Percentiles rank a stretch among this genome's conserved stretches.
phyloP scores from a whole-genome alignment of 2,888 invertebrate genomes.

The Xanthorhoe spadicearia region DNA sequence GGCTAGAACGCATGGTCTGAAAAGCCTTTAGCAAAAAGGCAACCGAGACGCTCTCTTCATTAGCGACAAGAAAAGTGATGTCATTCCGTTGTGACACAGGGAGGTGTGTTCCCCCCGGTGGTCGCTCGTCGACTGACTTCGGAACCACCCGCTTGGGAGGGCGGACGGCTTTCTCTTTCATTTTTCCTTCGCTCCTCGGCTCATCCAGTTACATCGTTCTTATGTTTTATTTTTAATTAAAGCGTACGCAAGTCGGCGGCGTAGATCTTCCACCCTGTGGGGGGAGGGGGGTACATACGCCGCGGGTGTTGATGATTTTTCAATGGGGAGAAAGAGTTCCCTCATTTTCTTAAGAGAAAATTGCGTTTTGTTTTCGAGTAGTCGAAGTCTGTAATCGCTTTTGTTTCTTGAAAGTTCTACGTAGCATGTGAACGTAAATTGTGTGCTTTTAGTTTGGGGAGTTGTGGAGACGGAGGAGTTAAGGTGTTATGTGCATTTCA shows the following conservation, averaged over 20 bases:
- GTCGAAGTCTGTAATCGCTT: slow-evolving; percentile 85
- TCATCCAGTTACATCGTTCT: slow-evolving; percentile 86
- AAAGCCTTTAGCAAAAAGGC: slow-evolving; percentile 68
- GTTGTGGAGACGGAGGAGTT: slow-evolving; percentile 69
- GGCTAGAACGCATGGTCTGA: slow-evolving; percentile 58
- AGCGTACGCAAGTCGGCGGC: slow-evolving; percentile 85
- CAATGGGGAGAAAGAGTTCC: slow-evolving; percentile 86
- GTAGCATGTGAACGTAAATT: slow-evolving; percentile 80
- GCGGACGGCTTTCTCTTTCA: slow-evolving; percentile 84
- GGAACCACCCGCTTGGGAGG: slow-evolving; percentile 61
- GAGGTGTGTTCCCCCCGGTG: slow-evolving; percentile 75
- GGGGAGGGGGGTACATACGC: slow-evolving; percentile 73
- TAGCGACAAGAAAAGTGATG: slow-evolving; percentile 84
- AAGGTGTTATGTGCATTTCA: slow-evolving; percentile 58
- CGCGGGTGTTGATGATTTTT: slow-evolving; percentile 85
- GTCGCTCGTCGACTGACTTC: slow-evolving; percentile 79
- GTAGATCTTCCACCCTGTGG: slow-evolving; percentile 78
- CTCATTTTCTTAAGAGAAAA: slow-evolving; percentile 86
- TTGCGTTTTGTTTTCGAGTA: slow-evolving; percentile 85
- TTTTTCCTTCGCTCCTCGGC: slow-evolving; percentile 85
- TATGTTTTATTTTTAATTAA: slow-evolving; percentile 86
- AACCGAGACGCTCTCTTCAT: slow-evolving; percentile 81
- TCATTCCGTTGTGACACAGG: slow-evolving; percentile 79
- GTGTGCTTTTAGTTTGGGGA: slow-evolving; percentile 78
- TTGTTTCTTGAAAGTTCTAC: slow-evolving; percentile 79